phyloP scores from a whole-genome alignment of 2,797 vertebrate genomes.

The Sebastes jordani region DNA sequence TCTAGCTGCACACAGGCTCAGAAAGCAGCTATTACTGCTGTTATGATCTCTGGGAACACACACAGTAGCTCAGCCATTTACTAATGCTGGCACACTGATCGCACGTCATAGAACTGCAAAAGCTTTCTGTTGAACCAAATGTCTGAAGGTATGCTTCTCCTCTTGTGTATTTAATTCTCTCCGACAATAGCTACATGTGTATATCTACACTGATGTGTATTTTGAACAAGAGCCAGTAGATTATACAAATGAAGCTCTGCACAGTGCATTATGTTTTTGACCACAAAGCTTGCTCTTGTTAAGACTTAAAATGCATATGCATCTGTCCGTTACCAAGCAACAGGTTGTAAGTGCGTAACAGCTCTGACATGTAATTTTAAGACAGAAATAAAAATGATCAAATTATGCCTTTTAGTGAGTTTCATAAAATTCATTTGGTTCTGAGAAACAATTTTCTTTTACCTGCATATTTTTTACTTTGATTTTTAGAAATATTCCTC shows the following conservation, averaged over 20 bases:
- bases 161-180: neutral
- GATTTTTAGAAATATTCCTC: neutral
- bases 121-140: neutral
- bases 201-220: neutral
- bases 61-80: constrained; percentile 14
- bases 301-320: constrained; percentile 57
- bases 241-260: constrained; percentile 21
- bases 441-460: neutral
- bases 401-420: constrained; percentile 15
- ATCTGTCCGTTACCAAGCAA: constrained; percentile 71
- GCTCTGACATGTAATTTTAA: constrained; percentile 35
- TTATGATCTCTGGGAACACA: constrained; percentile 31
- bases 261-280: constrained; percentile 18
- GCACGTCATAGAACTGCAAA: constrained; percentile 1
- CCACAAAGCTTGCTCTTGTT: constrained; percentile 38
- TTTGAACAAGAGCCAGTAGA: neutral
- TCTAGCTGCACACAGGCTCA: constrained; percentile 16
- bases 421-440: constrained; percentile 10
- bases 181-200: neutral
- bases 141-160: neutral
- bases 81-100: constrained; percentile 18
- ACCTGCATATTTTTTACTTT: neutral
- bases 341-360: constrained; percentile 52
- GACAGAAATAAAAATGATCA: constrained; percentile 29
- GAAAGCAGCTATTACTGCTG: constrained; percentile 37